These are phyloP conservation scores for Forbesichthys papilliferus DNA, from an alignment of 2,113 vertebrate genomes.

Conservation along the genomic window DNA sequence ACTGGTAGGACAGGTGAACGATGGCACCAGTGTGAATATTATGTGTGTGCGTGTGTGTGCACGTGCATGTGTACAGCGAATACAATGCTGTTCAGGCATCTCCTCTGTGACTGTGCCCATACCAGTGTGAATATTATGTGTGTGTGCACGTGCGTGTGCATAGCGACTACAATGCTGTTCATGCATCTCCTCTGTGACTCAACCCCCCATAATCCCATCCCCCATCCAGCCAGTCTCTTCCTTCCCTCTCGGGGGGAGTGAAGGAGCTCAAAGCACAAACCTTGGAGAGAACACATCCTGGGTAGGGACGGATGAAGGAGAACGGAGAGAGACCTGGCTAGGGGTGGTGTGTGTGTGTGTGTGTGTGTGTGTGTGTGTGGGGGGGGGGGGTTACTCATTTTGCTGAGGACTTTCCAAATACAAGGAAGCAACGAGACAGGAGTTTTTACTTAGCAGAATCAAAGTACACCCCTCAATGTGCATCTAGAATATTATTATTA, in stretches of 20 bases:
- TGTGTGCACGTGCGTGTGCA: slow-evolving; percentile 39
- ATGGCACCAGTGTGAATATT: slow-evolving; percentile 5
- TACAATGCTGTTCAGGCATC: slow-evolving; percentile 8
- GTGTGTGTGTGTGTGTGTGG: too few species aligned
- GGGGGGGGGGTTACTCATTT: too few species aligned
- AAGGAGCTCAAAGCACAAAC: slow-evolving; percentile 45
- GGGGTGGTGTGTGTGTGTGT: too few species aligned
- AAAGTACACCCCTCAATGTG: too few species aligned
- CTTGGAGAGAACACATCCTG: slow-evolving; percentile 10
- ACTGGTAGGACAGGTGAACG: slow-evolving; percentile 18
- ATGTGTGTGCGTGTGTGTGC: neutral
- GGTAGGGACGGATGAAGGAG: neutral
- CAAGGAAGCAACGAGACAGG: too few species aligned
- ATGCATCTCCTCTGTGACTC: slow-evolving; percentile 20
- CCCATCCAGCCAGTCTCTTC: slow-evolving; percentile 30
- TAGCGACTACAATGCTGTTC: slow-evolving; percentile 34
- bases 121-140: slow-evolving; percentile 3
- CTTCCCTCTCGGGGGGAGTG: slow-evolving; percentile 48
- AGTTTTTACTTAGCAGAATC: too few species aligned
- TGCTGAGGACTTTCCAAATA: too few species aligned
- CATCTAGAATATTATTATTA: too few species aligned
- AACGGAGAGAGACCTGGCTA: slow-evolving; percentile 19
- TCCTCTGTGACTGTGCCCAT: neutral
- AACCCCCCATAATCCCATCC: slow-evolving; percentile 46
- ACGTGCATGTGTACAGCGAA: slow-evolving; percentile 49